Evolutionary conservation across 2,797 vertebrate species (phyloP).

Genomic region (Lacerta agilis): DNA sequence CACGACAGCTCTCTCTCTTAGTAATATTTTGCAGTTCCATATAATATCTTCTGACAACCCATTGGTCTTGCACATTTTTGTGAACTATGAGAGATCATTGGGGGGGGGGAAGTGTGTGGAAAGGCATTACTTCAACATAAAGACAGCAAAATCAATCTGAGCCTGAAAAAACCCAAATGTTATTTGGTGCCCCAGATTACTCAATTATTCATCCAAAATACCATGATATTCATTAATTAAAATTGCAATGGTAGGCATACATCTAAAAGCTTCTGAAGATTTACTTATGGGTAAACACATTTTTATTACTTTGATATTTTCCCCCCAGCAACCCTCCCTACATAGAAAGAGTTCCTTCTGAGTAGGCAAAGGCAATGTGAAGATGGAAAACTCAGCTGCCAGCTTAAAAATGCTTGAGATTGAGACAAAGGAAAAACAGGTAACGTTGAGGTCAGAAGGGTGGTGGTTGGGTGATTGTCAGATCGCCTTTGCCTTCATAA

Average conservation of each 20-base stretch:
- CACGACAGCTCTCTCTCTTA: conserved; percentile 90
- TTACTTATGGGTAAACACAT: not conserved
- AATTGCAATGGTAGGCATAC: not conserved
- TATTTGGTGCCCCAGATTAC: not conserved
- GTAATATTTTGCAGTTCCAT: conserved; percentile 87
- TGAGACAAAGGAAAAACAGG: not conserved
- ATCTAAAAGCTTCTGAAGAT: not conserved
- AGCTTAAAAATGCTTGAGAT: not conserved
- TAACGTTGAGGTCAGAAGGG: not conserved
- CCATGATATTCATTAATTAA: not conserved
- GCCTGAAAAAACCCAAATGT: not conserved
- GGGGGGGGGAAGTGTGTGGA: conserved; percentile 3
- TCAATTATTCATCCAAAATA: not conserved
- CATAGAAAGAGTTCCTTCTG: not conserved
- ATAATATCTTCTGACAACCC: conserved; percentile 88
- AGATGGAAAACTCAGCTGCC: not conserved
- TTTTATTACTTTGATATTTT: not conserved
- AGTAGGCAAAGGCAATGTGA: not conserved
- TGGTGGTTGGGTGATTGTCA: not conserved
- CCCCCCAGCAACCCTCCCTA: not conserved
- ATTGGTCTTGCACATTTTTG: conserved; percentile 80
- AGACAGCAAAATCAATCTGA: not conserved
- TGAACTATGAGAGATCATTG: conserved; percentile 75
- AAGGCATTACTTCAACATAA: not conserved
- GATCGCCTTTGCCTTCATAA: not conserved